phyloP scores from a whole-genome alignment of 2,888 invertebrate genomes.

The Erebia palarica region DNA sequence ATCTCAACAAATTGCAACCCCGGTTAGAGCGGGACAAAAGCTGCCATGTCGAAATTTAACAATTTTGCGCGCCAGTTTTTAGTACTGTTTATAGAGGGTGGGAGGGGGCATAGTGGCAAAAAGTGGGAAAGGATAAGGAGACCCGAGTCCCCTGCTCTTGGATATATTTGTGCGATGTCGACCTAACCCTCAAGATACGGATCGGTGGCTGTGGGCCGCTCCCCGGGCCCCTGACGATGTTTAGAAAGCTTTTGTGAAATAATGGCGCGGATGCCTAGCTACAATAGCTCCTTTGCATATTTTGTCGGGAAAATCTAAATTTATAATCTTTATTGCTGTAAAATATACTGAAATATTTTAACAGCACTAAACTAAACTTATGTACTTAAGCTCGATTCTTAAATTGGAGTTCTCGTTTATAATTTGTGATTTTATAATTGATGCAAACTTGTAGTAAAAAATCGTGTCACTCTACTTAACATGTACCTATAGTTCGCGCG shows the following conservation, averaged over 20 bases:
- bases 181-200: slow-evolving; percentile 63
- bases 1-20: slow-evolving; percentile 76
- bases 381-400: background rate
- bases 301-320: slow-evolving; percentile 33
- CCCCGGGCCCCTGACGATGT: slow-evolving; percentile 53
- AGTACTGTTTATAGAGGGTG: slow-evolving; percentile 74
- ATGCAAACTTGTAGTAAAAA: background rate
- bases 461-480: too few species aligned
- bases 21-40: slow-evolving; percentile 62
- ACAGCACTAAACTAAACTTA: background rate
- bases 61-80: slow-evolving; percentile 75
- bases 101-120: slow-evolving; percentile 65
- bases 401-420: background rate
- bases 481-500: too few species aligned
- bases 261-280: slow-evolving; percentile 50
- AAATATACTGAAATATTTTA: background rate
- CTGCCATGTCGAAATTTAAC: slow-evolving; percentile 67
- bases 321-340: slow-evolving; percentile 15
- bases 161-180: slow-evolving; percentile 72
- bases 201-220: slow-evolving; percentile 57
- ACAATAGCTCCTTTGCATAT: slow-evolving; percentile 38
- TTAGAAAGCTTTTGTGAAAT: slow-evolving; percentile 67
- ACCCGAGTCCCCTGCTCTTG: slow-evolving; percentile 71
- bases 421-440: background rate
- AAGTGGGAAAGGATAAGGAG: slow-evolving; percentile 74